These are phyloP conservation scores for Urophycis tenuis DNA, from an alignment of 2,797 vertebrate species.

Conservation along the genomic window DNA sequence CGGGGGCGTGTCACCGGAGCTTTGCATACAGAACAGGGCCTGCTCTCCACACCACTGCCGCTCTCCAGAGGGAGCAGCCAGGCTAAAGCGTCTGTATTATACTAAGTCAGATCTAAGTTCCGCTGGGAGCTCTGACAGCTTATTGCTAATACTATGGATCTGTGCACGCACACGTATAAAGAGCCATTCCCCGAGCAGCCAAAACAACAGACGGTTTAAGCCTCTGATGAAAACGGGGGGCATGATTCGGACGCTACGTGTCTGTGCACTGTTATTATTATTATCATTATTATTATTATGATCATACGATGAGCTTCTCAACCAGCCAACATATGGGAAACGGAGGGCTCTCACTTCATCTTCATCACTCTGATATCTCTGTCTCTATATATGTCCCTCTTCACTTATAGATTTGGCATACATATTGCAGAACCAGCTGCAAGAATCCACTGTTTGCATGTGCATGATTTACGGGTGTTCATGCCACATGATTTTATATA, in stretches of 20 bases:
- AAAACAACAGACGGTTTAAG: conserved; percentile 33
- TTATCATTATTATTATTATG: too few species aligned
- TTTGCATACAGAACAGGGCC: conserved; percentile 53
- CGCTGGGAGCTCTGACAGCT: conserved; percentile 59
- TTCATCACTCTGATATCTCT: neutral
- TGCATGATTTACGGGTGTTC: neutral
- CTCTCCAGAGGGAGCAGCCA: conserved; percentile 53
- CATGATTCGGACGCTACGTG: neutral
- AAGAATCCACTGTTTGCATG: conserved; percentile 40
- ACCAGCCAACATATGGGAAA: neutral
- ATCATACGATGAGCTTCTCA: neutral
- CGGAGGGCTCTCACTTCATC: conserved; percentile 33
- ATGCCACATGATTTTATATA: conserved; percentile 37
- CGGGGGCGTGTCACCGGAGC: conserved; percentile 48
- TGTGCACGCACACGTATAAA: neutral
- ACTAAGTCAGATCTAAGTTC: conserved; percentile 55
- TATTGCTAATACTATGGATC: conserved; percentile 59
- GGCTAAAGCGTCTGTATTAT: conserved; percentile 62
- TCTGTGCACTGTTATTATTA: neutral
- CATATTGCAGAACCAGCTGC: conserved; percentile 67
- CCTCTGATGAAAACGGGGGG: conserved; percentile 24
- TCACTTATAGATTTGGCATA: conserved; percentile 60
- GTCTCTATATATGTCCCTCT: conserved; percentile 16
- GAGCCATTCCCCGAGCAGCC: neutral
- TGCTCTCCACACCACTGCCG: conserved; percentile 31